These are phyloP conservation scores for Nymphalis c-album DNA, from an alignment of 2,888 invertebrate genomes.

Conservation along the genomic window DNA sequence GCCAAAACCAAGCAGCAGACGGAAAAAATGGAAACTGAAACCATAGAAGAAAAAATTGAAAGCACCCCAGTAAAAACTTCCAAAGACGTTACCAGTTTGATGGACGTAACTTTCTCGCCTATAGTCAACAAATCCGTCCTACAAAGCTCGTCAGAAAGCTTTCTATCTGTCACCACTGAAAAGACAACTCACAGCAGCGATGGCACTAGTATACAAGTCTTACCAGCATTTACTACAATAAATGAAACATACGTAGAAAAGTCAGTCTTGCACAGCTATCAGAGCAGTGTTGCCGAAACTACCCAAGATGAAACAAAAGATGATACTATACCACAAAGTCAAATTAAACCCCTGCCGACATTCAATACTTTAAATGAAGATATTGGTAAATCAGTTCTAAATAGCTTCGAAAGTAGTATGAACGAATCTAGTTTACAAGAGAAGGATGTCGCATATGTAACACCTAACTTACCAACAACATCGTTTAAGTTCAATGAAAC, in stretches of 20 bases:
- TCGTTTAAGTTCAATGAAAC: conserved; percentile 54
- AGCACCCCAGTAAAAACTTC: conserved; percentile 65
- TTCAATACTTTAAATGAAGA: conserved; percentile 60
- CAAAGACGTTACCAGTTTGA: conserved; percentile 54
- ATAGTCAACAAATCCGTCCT: conserved; percentile 70
- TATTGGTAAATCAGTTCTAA: conserved; percentile 60
- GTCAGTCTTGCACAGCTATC: conserved; percentile 65
- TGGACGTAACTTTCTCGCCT: conserved; percentile 72
- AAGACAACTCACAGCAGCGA: conserved; percentile 47
- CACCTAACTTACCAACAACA: conserved; percentile 41
- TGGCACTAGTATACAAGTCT: conserved; percentile 46
- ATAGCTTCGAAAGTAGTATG: conserved; percentile 40
- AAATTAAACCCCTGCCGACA: conserved; percentile 51
- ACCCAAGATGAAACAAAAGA: conserved; percentile 46
- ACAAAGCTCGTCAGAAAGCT: conserved; percentile 61
- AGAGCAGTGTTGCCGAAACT: conserved; percentile 57
- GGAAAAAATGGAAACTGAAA: conserved; percentile 52
- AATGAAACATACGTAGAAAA: conserved; percentile 59
- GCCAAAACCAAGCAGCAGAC: conserved; percentile 61
- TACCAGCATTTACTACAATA: conserved; percentile 60
- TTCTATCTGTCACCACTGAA: conserved; percentile 49
- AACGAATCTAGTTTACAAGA: conserved; percentile 44
- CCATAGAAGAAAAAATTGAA: conserved; percentile 48
- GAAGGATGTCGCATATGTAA: conserved; percentile 36
- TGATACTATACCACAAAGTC: conserved; percentile 30